Base-by-base conservation (phyloP, 2,888 invertebrate species). In the Andrena dorsata region DNA sequence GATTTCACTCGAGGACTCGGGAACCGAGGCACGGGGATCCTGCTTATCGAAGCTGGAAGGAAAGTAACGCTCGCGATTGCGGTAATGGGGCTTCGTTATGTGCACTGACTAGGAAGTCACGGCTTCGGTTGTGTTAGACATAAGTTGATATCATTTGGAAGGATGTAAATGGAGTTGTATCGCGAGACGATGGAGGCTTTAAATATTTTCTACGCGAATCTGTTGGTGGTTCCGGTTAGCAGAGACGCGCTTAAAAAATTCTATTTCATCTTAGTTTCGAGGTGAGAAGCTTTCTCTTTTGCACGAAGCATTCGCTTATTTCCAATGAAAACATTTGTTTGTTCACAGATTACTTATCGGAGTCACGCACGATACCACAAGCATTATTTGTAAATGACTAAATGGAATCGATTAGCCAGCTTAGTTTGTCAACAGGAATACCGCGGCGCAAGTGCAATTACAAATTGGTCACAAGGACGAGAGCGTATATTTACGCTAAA, bases 1-100 rank as follows among this genome's bases (percentile, higher is more conserved):
- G 89, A 88, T 90, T 91, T 90, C 89, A 88, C 87, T 85, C 75
- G 84, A 75, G 68, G 82, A 82, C 83, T 82, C 80, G 60, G 85
- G 76, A 82, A 85, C 70, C 80, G 83, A 80, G 74, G 77, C 72
- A 60, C 74, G 47, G 61, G 8, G 47, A 72, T 51, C 61, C 49
- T 32, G 58, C 16, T 20, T 28, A 20, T 23, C 51, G 58, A 7
- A 32, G 16, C 30, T 6, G 49, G 28, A 13, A 65, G 30, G 26
- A n/a, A 30, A 51, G 56, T 23, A 56, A 56, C 56, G 56, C 23
- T 26, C 56, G 23, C 56, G 51, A 51, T 51, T n/a, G 51, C 51
- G 8, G 51, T 51, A 41, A 41, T 16, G 41, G 41, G 41, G 13
- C 41, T 41, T 41, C 16, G 41, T 41, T 13, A 41, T 41, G 41